A percentile compares a stretch with the other conserved stretches of the same genome.
phyloP scores from a whole-genome alignment of 2,888 invertebrate genomes.

The Apomyelois bistriatella region DNA sequence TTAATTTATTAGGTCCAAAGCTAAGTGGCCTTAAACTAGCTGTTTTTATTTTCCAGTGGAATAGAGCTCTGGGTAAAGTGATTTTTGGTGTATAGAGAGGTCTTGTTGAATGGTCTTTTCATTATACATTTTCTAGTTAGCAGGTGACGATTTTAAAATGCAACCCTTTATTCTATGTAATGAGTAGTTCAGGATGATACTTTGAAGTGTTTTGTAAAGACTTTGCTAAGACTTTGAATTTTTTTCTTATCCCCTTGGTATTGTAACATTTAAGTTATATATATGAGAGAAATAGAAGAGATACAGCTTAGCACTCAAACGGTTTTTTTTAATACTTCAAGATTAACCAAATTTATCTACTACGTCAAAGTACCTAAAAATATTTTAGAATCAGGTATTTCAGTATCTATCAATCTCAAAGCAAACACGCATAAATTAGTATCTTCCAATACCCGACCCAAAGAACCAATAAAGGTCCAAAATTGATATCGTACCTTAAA shows the following conservation, averaged over 20 bases:
- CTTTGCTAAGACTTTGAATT: neutral
- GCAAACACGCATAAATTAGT: too few species aligned
- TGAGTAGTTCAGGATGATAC: neutral
- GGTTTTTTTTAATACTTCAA: too few species aligned
- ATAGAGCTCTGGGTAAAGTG: neutral
- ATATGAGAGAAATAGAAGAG: too few species aligned
- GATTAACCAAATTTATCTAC: too few species aligned
- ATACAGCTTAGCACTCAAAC: too few species aligned
- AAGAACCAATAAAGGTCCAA: neutral
- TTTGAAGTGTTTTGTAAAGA: neutral
- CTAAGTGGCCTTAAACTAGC: slow-evolving; percentile 15
- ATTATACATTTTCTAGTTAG: neutral
- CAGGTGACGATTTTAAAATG: slow-evolving; percentile 10
- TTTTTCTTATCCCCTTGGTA: too few species aligned
- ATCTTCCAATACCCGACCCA: neutral
- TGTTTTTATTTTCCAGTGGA: slow-evolving; percentile 14
- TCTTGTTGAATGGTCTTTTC: slow-evolving; percentile 4
- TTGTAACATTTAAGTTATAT: too few species aligned
- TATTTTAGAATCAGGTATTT: too few species aligned
- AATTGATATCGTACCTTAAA: slow-evolving; percentile 18
- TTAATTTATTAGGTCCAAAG: slow-evolving; percentile 14
- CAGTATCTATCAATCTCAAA: too few species aligned
- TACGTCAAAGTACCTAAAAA: too few species aligned
- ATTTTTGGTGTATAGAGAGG: neutral
- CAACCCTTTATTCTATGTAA: neutral